These are phyloP conservation scores for Platanista minor DNA, from an alignment of 2,113 vertebrate species.

Conservation along the genomic window DNA sequence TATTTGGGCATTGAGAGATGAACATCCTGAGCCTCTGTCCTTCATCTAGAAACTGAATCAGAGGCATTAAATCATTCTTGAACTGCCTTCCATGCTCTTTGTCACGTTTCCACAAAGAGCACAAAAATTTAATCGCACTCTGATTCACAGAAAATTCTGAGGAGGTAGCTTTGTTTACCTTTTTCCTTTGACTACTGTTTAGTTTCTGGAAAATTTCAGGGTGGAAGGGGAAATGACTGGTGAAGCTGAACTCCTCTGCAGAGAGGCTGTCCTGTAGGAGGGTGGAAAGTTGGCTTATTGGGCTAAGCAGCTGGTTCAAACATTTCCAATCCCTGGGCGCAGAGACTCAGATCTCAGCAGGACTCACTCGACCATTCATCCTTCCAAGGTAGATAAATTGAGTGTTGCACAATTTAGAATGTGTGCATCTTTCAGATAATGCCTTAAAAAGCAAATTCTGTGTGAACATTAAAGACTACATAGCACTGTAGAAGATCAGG, in stretches of 20 bases:
- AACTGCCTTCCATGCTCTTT: neutral
- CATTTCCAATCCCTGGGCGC: conserved; percentile 37
- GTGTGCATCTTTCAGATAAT: conserved; percentile 71
- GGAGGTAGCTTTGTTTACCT: neutral
- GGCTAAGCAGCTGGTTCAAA: conserved; percentile 62
- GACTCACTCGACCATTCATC: conserved; percentile 59
- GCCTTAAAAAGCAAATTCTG: conserved; percentile 65
- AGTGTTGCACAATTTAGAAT: conserved; percentile 67
- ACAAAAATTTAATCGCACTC: neutral
- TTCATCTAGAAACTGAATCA: neutral
- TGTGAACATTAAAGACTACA: conserved; percentile 68
- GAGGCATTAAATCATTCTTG: neutral
- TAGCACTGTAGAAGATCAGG: conserved; percentile 37
- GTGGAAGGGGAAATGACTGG: neutral
- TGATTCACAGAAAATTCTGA: neutral
- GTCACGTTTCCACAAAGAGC: neutral
- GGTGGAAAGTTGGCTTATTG: neutral
- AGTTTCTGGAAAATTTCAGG: conserved; percentile 25
- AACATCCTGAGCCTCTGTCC: neutral
- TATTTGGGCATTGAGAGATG: neutral
- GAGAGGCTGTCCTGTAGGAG: neutral
- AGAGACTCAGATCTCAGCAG: conserved; percentile 69
- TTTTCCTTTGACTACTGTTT: neutral
- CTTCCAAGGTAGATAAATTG: conserved; percentile 72
- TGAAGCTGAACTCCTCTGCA: neutral